Conservation (phyloP, 2,113 vertebrate genomes). For the Desmodus rotundus region DNA sequence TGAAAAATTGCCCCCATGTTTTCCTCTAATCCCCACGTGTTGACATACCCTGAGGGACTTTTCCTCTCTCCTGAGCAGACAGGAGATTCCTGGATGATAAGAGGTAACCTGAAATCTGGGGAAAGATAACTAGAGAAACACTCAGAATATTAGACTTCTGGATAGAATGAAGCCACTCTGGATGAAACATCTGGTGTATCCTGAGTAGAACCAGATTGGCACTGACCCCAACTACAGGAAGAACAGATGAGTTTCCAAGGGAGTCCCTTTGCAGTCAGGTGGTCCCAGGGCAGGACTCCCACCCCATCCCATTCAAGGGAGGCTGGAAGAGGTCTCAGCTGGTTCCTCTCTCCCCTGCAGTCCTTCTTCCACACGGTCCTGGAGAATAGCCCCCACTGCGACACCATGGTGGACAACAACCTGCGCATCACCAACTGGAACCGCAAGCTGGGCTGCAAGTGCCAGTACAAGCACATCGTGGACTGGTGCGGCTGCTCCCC, state of each 20-base stretch:
- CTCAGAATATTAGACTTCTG: neutral
- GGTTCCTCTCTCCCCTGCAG: conserved; percentile 78
- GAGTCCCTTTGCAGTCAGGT: neutral
- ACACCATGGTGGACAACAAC: conserved; percentile 96
- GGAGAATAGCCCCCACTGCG: conserved; percentile 94
- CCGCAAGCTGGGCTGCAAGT: conserved; percentile 97
- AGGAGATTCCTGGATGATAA: neutral
- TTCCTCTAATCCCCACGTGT: neutral
- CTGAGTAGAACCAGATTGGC: too few relatives aligned
- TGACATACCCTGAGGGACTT: neutral
- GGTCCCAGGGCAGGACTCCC: neutral
- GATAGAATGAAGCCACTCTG: neutral
- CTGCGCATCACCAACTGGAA: conserved; percentile 99
- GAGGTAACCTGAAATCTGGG: neutral
- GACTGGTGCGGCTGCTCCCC: conserved; percentile 99
- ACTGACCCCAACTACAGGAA: neutral
- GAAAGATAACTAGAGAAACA: neutral
- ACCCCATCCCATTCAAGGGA: fast-evolving
- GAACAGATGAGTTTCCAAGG: neutral
- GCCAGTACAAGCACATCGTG: conserved; percentile 99
- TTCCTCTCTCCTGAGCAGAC: neutral
- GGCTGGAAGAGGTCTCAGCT: neutral
- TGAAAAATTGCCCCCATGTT: neutral
- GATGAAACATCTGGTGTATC: neutral
- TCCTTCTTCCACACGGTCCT: conserved; percentile 98